Base-by-base conservation (phyloP, 1,140 invertebrate genomes). In the Drosophila busckii region DNA sequence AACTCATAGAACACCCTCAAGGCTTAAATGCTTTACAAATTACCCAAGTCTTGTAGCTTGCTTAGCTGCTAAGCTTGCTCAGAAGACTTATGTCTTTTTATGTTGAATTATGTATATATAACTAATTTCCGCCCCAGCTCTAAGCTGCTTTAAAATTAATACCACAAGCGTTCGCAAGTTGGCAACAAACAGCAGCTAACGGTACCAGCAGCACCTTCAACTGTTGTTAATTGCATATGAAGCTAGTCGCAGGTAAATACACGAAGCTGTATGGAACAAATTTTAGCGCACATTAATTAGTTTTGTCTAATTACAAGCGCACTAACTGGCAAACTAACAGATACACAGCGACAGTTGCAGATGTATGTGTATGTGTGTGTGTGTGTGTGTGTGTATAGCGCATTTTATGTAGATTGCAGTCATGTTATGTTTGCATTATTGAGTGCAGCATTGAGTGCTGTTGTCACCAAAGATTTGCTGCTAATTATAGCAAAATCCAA, bases 221-320 rank as follows among this genome's bases (percentile, higher is more conserved):
- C n/a, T 31, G 48, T 22, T 38, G 37, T 50, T 50, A 50, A 40
- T 28, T n/a, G n/a, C n/a, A n/a, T n/a, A n/a, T n/a, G n/a, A 12
- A 22, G 32, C 13, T 26, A 28, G 22, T 17, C 8, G 25, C 31
- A 23, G 59, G 15, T 6, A 35, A 37, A 16, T 12, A 34, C 13
- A 32, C 35, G 20, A 6, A 56, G 48, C 19, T 31, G 20, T 42
- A 49, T 68, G 70, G 34, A 63, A 59, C 34, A 73, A 52, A 73
- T 58, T 49, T 53, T 61, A 31, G 34, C 46, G 59, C n/a, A 62
- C 70, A 69, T 73, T 73, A 73, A 73, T 73, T 73, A 73, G 69
- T 68, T 73, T 73, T 56, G 70, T 55, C 45, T 73, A 73, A 73
- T 73, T 73, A 73, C 69, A 28, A 53, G 23, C 55, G 26, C 16